These are phyloP conservation scores for Rhynchopsitta pachyrhyncha DNA, from an alignment of 2,113 vertebrate species.

Conservation along the genomic window DNA sequence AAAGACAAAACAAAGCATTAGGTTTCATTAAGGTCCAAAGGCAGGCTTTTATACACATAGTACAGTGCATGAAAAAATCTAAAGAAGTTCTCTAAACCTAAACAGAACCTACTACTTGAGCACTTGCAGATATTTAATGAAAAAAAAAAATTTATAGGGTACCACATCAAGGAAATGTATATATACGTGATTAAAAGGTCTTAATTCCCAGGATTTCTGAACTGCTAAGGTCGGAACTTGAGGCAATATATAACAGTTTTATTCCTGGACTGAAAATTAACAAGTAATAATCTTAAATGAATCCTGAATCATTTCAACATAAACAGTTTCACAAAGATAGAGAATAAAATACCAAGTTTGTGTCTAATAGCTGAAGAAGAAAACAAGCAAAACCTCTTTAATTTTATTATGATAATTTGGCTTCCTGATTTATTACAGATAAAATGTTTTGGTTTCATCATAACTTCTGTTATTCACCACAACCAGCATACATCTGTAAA, in stretches of 20 bases:
- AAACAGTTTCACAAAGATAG: background rate
- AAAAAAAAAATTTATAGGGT: background rate
- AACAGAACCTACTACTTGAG: background rate
- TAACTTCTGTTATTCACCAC: background rate
- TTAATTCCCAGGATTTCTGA: background rate
- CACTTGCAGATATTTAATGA: background rate
- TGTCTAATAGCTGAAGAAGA: background rate
- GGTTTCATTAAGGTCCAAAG: background rate
- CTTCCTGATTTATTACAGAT: background rate
- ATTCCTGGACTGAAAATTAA: background rate
- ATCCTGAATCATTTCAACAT: background rate
- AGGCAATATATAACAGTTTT: background rate
- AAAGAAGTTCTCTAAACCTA: background rate
- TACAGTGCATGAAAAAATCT: background rate
- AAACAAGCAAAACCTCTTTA: background rate
- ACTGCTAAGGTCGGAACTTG: background rate
- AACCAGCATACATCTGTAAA: background rate
- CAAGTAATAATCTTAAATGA: background rate
- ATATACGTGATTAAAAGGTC: background rate
- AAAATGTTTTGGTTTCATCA: background rate
- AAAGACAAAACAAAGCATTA: background rate
- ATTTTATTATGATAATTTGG: background rate
- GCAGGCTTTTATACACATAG: background rate
- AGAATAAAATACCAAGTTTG: background rate
- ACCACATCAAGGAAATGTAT: background rate